phyloP scores from a whole-genome alignment of 2,113 vertebrate species.

The Ovis aries region ARS-UI_Ramb_v3.0 NC_056055.1:215213501-215214000 shows the following conservation, averaged over 20 bases:
- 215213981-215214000: not conserved
- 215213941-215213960: conserved; percentile 34
- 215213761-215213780: not conserved
- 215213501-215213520: not conserved
- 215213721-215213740: not conserved
- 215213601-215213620: not conserved
- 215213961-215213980: conserved; percentile 13
- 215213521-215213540: not conserved
- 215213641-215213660: not conserved
- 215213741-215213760: not conserved
- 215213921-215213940: not conserved
- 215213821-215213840: not conserved
- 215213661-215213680: not conserved
- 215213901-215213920: not conserved
- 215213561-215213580: not conserved
- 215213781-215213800: not conserved
- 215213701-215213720: not conserved
- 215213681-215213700: not conserved
- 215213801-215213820: not conserved
- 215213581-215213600: not conserved
- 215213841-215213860: not conserved
- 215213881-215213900: not conserved
- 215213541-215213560: not conserved
- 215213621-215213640: not conserved
- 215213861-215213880: not conserved